Conservation (phyloP, 2,113 vertebrate species). For the Verasper variegatus region DNA sequence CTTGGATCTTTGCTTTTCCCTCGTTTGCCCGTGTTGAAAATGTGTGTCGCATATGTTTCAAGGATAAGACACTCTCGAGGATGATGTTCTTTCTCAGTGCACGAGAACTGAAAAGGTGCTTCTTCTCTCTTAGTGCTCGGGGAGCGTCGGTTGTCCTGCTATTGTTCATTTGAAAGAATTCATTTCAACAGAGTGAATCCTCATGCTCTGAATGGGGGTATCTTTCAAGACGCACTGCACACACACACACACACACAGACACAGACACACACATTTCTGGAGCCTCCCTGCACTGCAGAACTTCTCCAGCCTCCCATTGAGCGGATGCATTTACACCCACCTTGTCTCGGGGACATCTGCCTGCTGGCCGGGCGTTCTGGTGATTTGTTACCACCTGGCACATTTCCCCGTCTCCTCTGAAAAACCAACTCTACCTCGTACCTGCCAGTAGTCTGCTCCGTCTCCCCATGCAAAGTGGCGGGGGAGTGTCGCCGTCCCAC, state of each 20-base stretch:
- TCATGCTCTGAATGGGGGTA: neutral
- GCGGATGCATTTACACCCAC: constrained; percentile 54
- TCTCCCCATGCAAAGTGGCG: constrained; percentile 36
- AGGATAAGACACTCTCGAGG: constrained; percentile 62
- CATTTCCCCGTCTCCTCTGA: constrained; percentile 41
- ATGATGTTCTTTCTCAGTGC: constrained; percentile 48
- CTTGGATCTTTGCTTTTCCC: constrained; percentile 59
- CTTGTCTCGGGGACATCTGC: constrained; percentile 49
- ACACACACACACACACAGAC: neutral
- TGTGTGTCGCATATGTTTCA: constrained; percentile 51
- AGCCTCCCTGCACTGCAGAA: constrained; percentile 34
- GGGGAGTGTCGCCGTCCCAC: constrained; percentile 40
- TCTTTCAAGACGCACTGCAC: neutral
- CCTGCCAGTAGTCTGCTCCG: constrained; percentile 46
- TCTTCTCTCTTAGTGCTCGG: constrained; percentile 34
- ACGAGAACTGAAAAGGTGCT: neutral
- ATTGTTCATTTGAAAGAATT: constrained; percentile 12
- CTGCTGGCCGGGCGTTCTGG: constrained; percentile 57
- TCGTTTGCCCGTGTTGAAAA: constrained; percentile 51
- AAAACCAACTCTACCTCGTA: constrained; percentile 29
- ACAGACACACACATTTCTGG: neutral
- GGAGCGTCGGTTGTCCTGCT: constrained; percentile 7
- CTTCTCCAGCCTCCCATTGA: constrained; percentile 48
- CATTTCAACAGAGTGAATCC: constrained; percentile 1
- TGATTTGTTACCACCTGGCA: constrained; percentile 68